Percentiles rank a stretch among this genome's conserved stretches.
phyloP scores from a whole-genome alignment of 2,888 invertebrate genomes.

The Lasioglossum marginatum region DNA sequence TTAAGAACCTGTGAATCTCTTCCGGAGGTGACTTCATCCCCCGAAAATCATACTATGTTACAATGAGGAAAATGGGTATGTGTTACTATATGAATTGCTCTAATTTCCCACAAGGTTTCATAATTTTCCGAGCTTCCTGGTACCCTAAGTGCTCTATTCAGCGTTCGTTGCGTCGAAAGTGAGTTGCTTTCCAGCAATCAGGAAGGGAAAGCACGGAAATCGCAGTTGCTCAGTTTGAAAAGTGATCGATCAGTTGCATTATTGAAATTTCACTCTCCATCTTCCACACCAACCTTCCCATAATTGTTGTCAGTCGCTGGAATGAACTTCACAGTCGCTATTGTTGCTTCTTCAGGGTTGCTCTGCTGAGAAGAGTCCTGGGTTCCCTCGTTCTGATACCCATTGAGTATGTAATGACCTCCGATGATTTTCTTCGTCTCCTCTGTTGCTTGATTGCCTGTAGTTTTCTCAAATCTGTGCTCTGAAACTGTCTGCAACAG shows the following conservation, averaged over 20 bases:
- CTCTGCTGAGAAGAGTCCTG: neutral
- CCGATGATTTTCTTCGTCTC: neutral
- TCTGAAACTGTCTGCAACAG: conserved; percentile 4
- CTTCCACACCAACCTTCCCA: conserved; percentile 18
- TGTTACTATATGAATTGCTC: neutral
- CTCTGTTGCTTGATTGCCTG: neutral
- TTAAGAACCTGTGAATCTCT: neutral
- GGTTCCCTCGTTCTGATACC: neutral
- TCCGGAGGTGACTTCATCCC: neutral
- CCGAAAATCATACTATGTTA: neutral
- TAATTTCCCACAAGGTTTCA: neutral
- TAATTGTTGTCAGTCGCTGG: neutral
- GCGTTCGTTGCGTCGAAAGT: conserved; percentile 23
- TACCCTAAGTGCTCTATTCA: neutral
- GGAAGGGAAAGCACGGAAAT: conserved; percentile 54
- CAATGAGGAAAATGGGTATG: neutral
- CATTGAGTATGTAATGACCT: neutral
- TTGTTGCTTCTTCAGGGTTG: neutral
- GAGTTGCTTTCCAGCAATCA: conserved; percentile 39
- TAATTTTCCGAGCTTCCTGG: neutral
- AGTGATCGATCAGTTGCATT: neutral
- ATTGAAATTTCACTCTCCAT: neutral
- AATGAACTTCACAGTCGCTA: neutral
- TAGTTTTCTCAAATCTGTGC: neutral
- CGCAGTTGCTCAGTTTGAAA: conserved; percentile 4